Conservation (phyloP, 2,888 invertebrate species). For the Lithophane ornitopus region DNA sequence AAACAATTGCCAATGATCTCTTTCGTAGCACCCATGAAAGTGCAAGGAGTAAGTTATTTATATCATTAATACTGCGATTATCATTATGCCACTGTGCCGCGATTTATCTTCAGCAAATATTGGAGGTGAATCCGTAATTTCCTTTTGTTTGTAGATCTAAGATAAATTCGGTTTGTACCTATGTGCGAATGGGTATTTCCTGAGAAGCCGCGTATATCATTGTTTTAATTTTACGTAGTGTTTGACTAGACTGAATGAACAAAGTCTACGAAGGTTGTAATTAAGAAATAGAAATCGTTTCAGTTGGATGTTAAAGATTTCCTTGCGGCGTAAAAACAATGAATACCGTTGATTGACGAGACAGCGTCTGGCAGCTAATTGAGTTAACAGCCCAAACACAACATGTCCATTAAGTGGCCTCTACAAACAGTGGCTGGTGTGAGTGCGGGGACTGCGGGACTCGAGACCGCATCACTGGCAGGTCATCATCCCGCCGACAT, state of each 20-base stretch:
- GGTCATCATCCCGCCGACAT: conserved; percentile 68
- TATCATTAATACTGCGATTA: conserved; percentile 74
- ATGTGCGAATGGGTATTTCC: conserved; percentile 76
- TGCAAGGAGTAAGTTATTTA: conserved; percentile 62
- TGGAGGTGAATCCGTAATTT: conserved; percentile 85
- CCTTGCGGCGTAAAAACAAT: conserved; percentile 82
- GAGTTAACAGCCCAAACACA: conserved; percentile 87
- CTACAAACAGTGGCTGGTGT: conserved; percentile 75
- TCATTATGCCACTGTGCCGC: conserved; percentile 80
- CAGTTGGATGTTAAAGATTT: conserved; percentile 69
- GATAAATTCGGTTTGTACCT: conserved; percentile 82
- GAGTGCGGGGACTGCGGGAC: conserved; percentile 50
- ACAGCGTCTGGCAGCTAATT: conserved; percentile 82
- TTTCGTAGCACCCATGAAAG: conserved; percentile 41
- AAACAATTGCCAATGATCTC: conserved; percentile 30
- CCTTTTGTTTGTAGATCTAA: conserved; percentile 82
- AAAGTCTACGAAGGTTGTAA: conserved; percentile 32
- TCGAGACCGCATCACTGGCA: conserved; percentile 41
- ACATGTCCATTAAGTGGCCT: conserved; percentile 84
- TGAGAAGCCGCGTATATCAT: conserved; percentile 63
- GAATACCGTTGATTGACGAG: conserved; percentile 80
- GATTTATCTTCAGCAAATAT: conserved; percentile 87
- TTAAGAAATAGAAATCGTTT: conserved; percentile 43
- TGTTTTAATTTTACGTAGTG: conserved; percentile 60
- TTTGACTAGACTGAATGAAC: conserved; percentile 19